Evolutionary conservation across 2,888 invertebrate genomes (phyloP), one percentile per base, ranked within the genome.

Genomic region (Hydrotaea cyrtoneurina): DNA sequence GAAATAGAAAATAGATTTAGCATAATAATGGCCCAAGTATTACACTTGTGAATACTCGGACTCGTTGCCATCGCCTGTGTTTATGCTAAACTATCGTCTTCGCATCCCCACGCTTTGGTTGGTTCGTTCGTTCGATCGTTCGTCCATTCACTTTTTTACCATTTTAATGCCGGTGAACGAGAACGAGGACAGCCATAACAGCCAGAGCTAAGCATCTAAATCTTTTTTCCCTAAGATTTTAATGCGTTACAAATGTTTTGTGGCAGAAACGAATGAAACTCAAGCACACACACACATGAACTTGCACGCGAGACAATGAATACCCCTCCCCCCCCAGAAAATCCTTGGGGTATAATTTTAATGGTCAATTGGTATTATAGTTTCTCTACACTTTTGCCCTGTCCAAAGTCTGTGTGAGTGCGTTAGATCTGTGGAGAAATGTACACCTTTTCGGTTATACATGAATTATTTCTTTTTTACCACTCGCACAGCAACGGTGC

Each of bases 331-430:
- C 64, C 64, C 75, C 78, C 62, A 79, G 36, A 43, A 81, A 82
- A 88, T 90, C 91, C 90, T 90, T 86, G 88, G 92, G 91, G 92
- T 90, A 91, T 90, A 91, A 91, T 92, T 92, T 92, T 90, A 91
- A 91, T 91, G 91, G 90, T 89, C 88, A 88, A 77, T 78, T 77
- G 75, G 77, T 78, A 88, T 87, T 87, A 53, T 53, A 73, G 53
- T 69, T 64, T 79, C 53, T 39, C 55, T 69, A 23, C 46, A 46
- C 46, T 43, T n/a, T 13, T 46, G 69, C 11, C 21, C 43, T 21
- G 23, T 0, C 5, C 23, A 0, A 23, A 55, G 62, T 80, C 7
- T 8, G 39, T 31, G 39, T 31, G 59, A 36, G 71, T 59, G 50
- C 17, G 23, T 62, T 46, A 36, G 55, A 21, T 36, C 8, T 77